phyloP scores from a whole-genome alignment of 2,888 invertebrate species.

The Candidula unifasciata region DNA sequence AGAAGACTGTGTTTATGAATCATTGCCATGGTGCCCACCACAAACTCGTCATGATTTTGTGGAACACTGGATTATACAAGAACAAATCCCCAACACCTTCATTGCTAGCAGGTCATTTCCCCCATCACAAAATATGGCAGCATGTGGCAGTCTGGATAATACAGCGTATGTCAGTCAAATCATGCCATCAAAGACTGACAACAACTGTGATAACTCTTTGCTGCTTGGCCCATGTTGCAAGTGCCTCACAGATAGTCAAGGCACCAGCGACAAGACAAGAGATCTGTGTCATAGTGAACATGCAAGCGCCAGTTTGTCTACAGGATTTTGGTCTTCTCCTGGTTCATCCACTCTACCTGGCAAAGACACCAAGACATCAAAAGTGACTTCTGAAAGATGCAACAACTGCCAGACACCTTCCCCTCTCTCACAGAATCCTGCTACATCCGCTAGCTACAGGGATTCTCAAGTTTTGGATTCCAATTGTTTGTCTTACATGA shows the following conservation, averaged over 20 bases:
- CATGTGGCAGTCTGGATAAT: not conserved
- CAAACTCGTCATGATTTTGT: not conserved
- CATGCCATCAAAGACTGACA: not conserved
- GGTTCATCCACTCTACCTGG: not conserved
- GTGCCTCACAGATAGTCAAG: not conserved
- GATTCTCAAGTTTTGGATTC: not conserved
- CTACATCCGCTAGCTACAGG: not conserved
- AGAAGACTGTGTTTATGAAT: not conserved
- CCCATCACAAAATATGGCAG: too few relatives aligned
- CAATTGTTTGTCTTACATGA: too few relatives aligned
- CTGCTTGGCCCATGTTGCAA: too few relatives aligned
- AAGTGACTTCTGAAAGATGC: not conserved
- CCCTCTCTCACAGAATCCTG: not conserved
- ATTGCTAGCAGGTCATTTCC: not conserved
- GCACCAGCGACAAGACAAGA: not conserved
- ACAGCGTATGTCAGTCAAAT: not conserved
- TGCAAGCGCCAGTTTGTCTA: not conserved
- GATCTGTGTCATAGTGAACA: not conserved
- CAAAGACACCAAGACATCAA: not conserved
- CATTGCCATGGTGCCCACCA: not conserved
- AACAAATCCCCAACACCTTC: not conserved
- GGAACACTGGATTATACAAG: conserved; percentile 11
- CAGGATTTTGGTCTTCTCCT: not conserved
- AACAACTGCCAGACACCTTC: not conserved
- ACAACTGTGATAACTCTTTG: too few relatives aligned